A percentile compares a stretch with the other conserved stretches of the same genome.
phyloP scores from a whole-genome alignment of 2,888 invertebrate species.

The Sussaba pulchella region DNA sequence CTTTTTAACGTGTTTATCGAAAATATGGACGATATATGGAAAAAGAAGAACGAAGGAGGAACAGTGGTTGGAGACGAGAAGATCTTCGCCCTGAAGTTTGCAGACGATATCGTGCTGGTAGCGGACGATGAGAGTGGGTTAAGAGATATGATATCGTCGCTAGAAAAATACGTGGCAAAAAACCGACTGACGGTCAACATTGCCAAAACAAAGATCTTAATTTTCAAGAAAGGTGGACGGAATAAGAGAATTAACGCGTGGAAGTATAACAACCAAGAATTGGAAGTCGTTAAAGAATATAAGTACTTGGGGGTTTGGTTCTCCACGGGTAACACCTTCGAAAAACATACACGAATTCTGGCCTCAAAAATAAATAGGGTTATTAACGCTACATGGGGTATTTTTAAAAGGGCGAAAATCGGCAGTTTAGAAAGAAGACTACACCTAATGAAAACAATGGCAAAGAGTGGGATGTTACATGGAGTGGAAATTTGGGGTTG shows the following conservation, averaged over 20 bases:
- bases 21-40: background rate
- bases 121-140: background rate
- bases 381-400: background rate
- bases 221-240: background rate
- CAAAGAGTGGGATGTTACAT: background rate
- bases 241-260: background rate
- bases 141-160: background rate
- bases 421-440: background rate
- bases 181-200: background rate
- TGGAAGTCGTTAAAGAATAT: slow-evolving; percentile 4
- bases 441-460: background rate
- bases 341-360: background rate
- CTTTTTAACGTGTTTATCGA: background rate
- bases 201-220: background rate
- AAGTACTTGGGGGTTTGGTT: background rate
- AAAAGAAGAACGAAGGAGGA: background rate
- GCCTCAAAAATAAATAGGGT: background rate
- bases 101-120: too few relatives aligned
- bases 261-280: background rate
- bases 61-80: too few relatives aligned
- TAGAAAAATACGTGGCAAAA: background rate
- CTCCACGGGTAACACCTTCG: background rate
- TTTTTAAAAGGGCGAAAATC: background rate
- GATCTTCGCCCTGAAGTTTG: too few relatives aligned
- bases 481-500: background rate